phyloP scores from a whole-genome alignment of 2,888 invertebrate genomes.

The Microctonus aethiopoides region DNA sequence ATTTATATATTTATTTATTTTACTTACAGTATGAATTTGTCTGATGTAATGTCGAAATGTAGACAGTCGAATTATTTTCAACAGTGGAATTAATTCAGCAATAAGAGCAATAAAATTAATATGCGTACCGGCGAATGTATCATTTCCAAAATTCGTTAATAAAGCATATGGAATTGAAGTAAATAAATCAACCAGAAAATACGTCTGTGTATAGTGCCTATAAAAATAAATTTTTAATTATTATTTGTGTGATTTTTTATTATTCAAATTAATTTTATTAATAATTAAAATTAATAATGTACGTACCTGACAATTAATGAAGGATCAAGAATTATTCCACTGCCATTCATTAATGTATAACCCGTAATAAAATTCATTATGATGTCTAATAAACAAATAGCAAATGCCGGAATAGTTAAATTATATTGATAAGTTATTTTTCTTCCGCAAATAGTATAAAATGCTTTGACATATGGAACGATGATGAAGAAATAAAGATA shows the following conservation, averaged over 20 bases:
- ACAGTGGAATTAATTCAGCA: slow-evolving; percentile 50
- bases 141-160: slow-evolving; percentile 38
- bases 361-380: slow-evolving; percentile 61
- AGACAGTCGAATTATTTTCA: slow-evolving; percentile 50
- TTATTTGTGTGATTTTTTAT: background rate
- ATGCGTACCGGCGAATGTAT: slow-evolving; percentile 41
- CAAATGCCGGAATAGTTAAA: slow-evolving; percentile 46
- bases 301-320: slow-evolving; percentile 47
- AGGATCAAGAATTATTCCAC: slow-evolving; percentile 53
- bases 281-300: background rate
- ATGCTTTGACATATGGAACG: slow-evolving; percentile 51
- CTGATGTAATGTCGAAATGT: slow-evolving; percentile 50
- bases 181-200: slow-evolving; percentile 60
- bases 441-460: slow-evolving; percentile 46
- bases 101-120: slow-evolving; percentile 47
- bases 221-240: slow-evolving; percentile 10
- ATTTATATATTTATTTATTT: background rate
- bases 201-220: slow-evolving; percentile 59
- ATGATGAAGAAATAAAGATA: slow-evolving; percentile 51
- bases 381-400: slow-evolving; percentile 53
- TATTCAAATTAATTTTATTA: background rate
- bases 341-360: slow-evolving; percentile 47
- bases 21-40: slow-evolving; percentile 48
- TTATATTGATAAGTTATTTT: slow-evolving; percentile 30
- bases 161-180: slow-evolving; percentile 58